Conservation (phyloP, 2,888 invertebrate species). For the Polyommatus icarus region DNA sequence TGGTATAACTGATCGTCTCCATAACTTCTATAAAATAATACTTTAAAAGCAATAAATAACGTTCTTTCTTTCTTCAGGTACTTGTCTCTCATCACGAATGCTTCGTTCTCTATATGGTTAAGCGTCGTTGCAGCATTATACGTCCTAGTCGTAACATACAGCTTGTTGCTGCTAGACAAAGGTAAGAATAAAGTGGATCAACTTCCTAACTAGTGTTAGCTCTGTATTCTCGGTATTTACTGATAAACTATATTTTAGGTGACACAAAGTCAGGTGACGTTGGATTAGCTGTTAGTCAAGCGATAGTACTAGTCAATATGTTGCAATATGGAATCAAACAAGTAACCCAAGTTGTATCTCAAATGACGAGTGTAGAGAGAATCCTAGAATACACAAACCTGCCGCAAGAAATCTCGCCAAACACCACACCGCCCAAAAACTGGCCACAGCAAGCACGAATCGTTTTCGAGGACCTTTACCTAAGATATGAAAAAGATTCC, state of each 20-base stretch:
- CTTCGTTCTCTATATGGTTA: constrained; percentile 83
- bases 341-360: constrained; percentile 86
- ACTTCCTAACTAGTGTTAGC: not conserved
- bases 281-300: constrained; percentile 86
- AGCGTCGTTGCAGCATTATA: constrained; percentile 82
- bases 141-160: constrained; percentile 81
- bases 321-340: constrained; percentile 89
- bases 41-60: not conserved
- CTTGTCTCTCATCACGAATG: constrained; percentile 79
- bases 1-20: constrained; percentile 60
- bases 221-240: not conserved
- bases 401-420: constrained; percentile 84
- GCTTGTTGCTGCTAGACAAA: constrained; percentile 80
- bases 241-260: constrained; percentile 52
- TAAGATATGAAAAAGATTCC: constrained; percentile 82
- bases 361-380: constrained; percentile 90
- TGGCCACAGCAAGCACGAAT: constrained; percentile 84
- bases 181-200: constrained; percentile 61
- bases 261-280: constrained; percentile 82
- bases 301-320: constrained; percentile 87
- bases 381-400: constrained; percentile 88
- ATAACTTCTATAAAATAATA: not conserved
- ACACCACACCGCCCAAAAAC: constrained; percentile 75
- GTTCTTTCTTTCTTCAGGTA: constrained; percentile 61
- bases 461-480: constrained; percentile 79